Percentiles rank a stretch among this genome's conserved stretches.
Conservation (phyloP, 1,140 invertebrate species). For the Wasmannia auropunctata region DNA sequence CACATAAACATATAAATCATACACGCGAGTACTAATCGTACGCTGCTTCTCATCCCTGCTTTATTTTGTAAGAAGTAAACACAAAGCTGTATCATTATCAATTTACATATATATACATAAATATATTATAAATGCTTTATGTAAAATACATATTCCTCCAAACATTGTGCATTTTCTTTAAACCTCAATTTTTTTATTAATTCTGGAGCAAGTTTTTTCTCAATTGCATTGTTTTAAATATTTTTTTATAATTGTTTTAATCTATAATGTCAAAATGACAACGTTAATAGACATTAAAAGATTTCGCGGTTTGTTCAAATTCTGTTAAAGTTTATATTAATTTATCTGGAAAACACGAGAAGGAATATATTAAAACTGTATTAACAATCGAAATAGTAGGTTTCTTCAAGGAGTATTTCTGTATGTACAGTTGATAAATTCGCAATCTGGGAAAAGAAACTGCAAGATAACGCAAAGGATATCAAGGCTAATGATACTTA, state of each 20-base stretch:
- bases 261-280: not conserved
- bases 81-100: slow-evolving; percentile 5
- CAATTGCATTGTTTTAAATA: not conserved
- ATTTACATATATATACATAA: not conserved
- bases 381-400: not conserved
- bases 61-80: slow-evolving; percentile 5
- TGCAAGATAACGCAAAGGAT: too few species aligned
- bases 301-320: not conserved
- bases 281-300: not conserved
- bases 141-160: slow-evolving; percentile 13
- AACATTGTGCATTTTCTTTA: slow-evolving; percentile 22
- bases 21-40: not conserved
- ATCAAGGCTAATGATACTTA: not conserved
- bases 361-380: not conserved
- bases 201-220: not conserved
- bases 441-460: not conserved
- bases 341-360: not conserved
- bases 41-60: not conserved
- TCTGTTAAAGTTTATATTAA: not conserved
- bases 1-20: not conserved
- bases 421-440: not conserved
- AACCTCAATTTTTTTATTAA: slow-evolving; percentile 7
- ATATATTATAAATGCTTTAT: slow-evolving; percentile 15
- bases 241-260: not conserved
- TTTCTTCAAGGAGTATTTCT: not conserved